These are phyloP conservation scores for Jordanella pulchra DNA, from an alignment of 2,797 vertebrate species.

Conservation along the genomic window DNA sequence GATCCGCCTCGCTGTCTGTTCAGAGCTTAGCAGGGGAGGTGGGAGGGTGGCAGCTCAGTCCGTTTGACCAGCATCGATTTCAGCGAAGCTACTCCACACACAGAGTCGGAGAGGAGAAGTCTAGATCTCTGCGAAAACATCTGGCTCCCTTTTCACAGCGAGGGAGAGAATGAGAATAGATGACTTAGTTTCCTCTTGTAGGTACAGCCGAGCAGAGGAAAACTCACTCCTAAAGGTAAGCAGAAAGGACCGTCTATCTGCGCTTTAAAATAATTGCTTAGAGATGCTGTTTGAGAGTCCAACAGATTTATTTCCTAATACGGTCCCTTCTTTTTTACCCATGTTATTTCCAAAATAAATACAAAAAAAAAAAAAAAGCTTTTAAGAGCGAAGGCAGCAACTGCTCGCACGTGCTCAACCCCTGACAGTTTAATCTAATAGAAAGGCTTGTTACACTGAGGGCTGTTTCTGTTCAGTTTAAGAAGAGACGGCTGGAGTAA, in stretches of 20 bases:
- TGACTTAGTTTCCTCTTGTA: slow-evolving; percentile 40
- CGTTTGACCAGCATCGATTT: slow-evolving; percentile 35
- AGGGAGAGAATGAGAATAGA: slow-evolving; percentile 68
- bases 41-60: slow-evolving; percentile 3
- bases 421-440: neutral
- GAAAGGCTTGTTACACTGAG: neutral
- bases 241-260: neutral
- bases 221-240: slow-evolving; percentile 65
- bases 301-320: neutral
- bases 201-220: slow-evolving; percentile 40
- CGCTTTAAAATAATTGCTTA: neutral
- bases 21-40: neutral
- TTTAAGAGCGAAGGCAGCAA: neutral
- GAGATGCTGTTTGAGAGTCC: neutral
- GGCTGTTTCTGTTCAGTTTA: neutral
- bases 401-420: neutral
- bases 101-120: neutral
- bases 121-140: slow-evolving; percentile 12
- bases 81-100: neutral
- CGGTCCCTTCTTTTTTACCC: slow-evolving; percentile 10
- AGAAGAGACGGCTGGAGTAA: neutral
- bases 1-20: slow-evolving; percentile 40
- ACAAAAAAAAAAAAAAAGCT: neutral
- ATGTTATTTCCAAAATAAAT: neutral
- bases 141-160: slow-evolving; percentile 26